A percentile compares a stretch with the other conserved stretches of the same genome.
phyloP scores from a whole-genome alignment of 2,888 invertebrate species.

The Petrophora chlorosata region DNA sequence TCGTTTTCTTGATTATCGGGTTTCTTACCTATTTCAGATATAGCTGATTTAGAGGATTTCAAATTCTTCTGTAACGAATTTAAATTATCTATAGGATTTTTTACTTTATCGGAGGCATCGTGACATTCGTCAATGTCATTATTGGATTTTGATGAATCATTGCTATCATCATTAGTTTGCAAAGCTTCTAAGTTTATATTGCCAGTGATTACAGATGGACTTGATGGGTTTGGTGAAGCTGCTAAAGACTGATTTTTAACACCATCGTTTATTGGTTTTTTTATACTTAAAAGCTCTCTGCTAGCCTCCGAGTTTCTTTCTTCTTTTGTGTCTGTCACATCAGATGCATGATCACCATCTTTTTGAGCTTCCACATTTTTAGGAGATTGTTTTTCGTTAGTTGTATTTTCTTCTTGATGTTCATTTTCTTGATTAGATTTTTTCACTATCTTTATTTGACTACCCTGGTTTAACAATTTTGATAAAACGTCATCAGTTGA shows the following conservation, averaged over 20 bases:
- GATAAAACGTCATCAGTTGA: constrained; percentile 65
- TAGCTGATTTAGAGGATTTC: constrained; percentile 19
- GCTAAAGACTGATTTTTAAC: not conserved
- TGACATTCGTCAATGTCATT: constrained; percentile 1
- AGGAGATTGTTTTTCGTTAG: constrained; percentile 20
- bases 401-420: constrained; percentile 17
- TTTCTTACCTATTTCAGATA: constrained; percentile 4
- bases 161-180: constrained; percentile 16
- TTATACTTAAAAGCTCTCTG: constrained; percentile 3
- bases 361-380: constrained; percentile 11
- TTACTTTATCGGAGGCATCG: not conserved
- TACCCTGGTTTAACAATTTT: constrained; percentile 69
- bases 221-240: constrained; percentile 5
- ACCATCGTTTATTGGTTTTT: constrained; percentile 4
- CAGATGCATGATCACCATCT: not conserved
- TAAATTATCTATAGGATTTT: constrained; percentile 14
- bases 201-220: not conserved
- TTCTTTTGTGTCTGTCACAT: not conserved
- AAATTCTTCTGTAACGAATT: constrained; percentile 25
- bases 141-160: constrained; percentile 19
- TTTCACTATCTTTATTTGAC: constrained; percentile 72
- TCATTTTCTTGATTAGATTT: constrained; percentile 43
- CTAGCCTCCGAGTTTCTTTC: not conserved
- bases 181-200: not conserved
- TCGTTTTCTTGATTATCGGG: not conserved